Base-by-base conservation (phyloP, 2,888 invertebrate species). In the Saturnia japonica region DNA sequence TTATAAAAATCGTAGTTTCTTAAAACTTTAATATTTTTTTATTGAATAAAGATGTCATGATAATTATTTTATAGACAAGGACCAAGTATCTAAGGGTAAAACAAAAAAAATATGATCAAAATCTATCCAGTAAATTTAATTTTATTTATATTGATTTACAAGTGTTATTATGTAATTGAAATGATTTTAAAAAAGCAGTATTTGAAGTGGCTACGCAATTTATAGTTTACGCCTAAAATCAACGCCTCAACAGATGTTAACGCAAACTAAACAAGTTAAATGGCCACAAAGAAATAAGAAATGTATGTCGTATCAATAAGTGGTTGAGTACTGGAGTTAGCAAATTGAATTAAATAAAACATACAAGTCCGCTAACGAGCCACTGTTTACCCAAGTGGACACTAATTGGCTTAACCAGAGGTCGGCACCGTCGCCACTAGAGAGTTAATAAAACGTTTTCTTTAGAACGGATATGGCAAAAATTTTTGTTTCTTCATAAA, bases 341-440 rank as follows among this genome's bases (percentile, higher is more conserved):
- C 88, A 91, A 93, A 94, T 92, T 93, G 89, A 93, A 94, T 94
- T 91, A 89, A 91, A 91, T 91, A 91, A 91, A 93, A 90, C 92
- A 94, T 92, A 94, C 93, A 92, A 91, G 91, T 90, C 91, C 90
- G 89, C 91, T 94, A 94, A 94, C 93, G 92, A 94, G 93, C 89
- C 90, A 86, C 86, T 94, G 92, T 94, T 94, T 93, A 90, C 93
- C 91, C 90, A 91, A 93, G 93, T 93, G 93, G 91, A 91, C 93
- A 91, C 90, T 94, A 93, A 94, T 93, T 94, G 93, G 92, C 91
- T 93, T 92, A 93, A 92, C 92, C 90, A 86, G 88, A 89, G 92
- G 92, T 91, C 91, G 90, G 85, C 89, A 82, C 82, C 80, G 83
- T 80, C 82, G 77, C 79, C 70, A 72, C 75, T 74, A 66, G 70